phyloP scores from a whole-genome alignment of 2,888 invertebrate species.

The Standfussiana lucernea region DNA sequence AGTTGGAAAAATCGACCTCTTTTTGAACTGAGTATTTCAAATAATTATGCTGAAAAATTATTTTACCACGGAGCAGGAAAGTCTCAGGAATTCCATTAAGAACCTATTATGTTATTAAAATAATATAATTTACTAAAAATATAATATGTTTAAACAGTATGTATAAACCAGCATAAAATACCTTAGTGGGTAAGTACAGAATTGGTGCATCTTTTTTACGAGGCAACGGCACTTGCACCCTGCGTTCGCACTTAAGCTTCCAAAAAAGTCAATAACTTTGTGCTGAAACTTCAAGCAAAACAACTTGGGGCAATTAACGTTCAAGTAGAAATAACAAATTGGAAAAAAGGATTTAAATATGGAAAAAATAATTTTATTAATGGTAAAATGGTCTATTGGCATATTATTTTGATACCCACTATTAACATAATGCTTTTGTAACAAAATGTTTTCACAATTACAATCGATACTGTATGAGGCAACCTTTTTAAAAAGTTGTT shows the following conservation, averaged over 20 bases:
- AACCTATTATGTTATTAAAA: not conserved
- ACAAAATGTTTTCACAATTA: no score
- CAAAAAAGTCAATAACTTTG: not conserved
- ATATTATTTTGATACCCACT: no score
- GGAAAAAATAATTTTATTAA: no score
- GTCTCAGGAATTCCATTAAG: not conserved
- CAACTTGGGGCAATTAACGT: not conserved
- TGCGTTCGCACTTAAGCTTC: not conserved
- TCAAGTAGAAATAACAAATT: not conserved
- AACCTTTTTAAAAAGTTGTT: no score
- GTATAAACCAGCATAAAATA: no score
- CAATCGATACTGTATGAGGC: no score
- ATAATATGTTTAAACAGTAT: not conserved
- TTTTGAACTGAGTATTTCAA: not conserved
- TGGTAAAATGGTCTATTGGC: no score
- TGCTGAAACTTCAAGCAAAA: not conserved
- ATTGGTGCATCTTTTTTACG: not conserved
- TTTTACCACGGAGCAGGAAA: not conserved
- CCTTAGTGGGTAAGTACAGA: no score
- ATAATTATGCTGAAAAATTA: not conserved
- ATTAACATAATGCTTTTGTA: no score
- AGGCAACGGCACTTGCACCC: not conserved
- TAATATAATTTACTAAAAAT: not conserved
- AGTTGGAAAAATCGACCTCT: conserved; percentile 4
- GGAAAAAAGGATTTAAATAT: no score